A percentile compares a stretch with the other conserved stretches of the same genome.
phyloP scores from a whole-genome alignment of 2,797 vertebrate genomes.

The Neosilurus hyrtlii region DNA sequence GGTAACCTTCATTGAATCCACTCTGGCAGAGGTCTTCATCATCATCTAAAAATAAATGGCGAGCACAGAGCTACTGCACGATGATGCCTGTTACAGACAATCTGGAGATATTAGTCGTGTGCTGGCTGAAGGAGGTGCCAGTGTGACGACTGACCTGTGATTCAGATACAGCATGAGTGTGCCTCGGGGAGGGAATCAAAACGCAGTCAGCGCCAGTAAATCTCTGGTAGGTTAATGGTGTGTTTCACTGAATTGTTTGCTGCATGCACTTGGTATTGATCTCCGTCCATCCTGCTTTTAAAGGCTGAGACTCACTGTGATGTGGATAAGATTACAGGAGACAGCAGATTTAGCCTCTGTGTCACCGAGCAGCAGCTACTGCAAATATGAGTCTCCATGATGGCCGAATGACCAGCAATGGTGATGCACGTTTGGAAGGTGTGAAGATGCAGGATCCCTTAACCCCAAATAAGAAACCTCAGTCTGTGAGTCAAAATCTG shows the following conservation, averaged over 20 bases:
- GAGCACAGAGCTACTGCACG: conserved; percentile 14
- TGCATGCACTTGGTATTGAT: conserved; percentile 21
- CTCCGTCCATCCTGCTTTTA: background rate
- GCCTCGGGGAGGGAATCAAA: conserved; percentile 23
- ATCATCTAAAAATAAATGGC: conserved; percentile 21
- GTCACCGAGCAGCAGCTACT: conserved; percentile 5
- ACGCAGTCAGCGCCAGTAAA: background rate
- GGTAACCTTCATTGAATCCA: conserved; percentile 29
- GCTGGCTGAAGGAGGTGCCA: conserved; percentile 15
- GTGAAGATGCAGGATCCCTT: conserved; percentile 19
- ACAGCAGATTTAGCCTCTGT: conserved; percentile 2
- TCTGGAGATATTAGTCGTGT: background rate
- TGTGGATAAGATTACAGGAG: conserved; percentile 21
- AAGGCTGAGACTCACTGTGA: conserved; percentile 8
- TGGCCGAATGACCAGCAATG: conserved; percentile 12
- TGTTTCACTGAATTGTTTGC: background rate
- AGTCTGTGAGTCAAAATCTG: conserved; percentile 39
- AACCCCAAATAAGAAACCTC: conserved; percentile 47
- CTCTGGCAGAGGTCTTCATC: conserved; percentile 6
- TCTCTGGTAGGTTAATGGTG: background rate
- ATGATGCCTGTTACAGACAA: background rate
- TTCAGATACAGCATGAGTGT: background rate
- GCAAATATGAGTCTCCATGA: conserved; percentile 33
- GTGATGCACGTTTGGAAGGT: conserved; percentile 22
- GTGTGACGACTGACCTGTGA: background rate